phyloP scores from a whole-genome alignment of 1,140 invertebrate species.

The Bicyclus anynana region DNA sequence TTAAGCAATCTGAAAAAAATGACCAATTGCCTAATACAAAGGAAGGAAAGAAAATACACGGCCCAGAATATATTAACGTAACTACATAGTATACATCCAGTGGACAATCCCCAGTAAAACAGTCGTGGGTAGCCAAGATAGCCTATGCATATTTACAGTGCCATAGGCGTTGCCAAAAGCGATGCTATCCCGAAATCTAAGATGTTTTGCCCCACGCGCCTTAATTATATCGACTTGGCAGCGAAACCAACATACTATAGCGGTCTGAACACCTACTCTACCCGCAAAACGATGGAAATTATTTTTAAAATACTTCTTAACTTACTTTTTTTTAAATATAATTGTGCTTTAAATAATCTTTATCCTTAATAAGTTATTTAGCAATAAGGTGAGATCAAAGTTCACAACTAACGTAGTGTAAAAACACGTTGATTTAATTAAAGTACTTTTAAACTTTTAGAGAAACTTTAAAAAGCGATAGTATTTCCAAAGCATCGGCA shows the following conservation, averaged over 20 bases:
- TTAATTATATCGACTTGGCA: slow-evolving; percentile 1
- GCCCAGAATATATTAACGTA: background rate
- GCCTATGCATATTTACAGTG: slow-evolving; percentile 1
- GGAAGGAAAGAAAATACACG: no score
- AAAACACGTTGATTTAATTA: no score
- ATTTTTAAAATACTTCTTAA: no score
- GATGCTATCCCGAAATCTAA: background rate
- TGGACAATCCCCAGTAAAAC: background rate
- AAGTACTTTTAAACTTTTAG: background rate
- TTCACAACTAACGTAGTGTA: no score
- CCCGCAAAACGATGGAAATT: background rate
- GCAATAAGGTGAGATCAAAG: no score
- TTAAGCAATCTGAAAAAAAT: no score
- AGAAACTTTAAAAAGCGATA: slow-evolving; percentile 14
- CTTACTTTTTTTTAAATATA: no score
- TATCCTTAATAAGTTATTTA: no score
- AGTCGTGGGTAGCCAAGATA: background rate
- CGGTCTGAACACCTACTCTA: background rate
- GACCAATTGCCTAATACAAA: no score
- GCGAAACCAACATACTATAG: background rate
- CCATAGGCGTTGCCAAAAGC: background rate
- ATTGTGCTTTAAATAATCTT: no score
- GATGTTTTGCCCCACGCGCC: slow-evolving; percentile 1
- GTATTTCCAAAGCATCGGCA: slow-evolving; percentile 19
- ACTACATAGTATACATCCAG: background rate